Percentiles rank a stretch among this genome's conserved stretches.
Evolutionary conservation across 2,797 vertebrate genomes (phyloP).

Genomic region (Spheniscus humboldti): DNA sequence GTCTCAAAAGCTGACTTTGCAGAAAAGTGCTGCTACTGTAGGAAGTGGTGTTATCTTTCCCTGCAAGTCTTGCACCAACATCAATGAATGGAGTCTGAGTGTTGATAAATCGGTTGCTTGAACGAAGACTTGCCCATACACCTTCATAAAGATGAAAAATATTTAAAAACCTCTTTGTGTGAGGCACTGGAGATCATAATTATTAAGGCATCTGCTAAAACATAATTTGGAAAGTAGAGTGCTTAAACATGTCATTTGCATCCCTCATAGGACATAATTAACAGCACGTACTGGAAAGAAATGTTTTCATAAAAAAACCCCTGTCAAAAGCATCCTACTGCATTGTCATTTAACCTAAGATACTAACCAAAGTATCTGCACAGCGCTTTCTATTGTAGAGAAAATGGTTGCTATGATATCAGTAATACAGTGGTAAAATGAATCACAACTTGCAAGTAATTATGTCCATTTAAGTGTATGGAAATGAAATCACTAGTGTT

Average conservation of each 20-base stretch:
- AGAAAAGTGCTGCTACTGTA: conserved; percentile 80
- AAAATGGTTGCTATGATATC: not conserved
- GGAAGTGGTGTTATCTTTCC: conserved; percentile 85
- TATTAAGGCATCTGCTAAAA: not conserved
- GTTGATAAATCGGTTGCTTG: conserved; percentile 89
- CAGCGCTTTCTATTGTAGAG: not conserved
- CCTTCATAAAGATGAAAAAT: conserved; percentile 76
- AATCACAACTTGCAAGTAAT: not conserved
- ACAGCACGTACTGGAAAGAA: not conserved
- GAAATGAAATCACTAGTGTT: not conserved
- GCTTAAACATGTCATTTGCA: not conserved
- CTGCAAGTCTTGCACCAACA: conserved; percentile 86
- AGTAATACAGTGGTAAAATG: not conserved
- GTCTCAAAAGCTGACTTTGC: conserved; percentile 89
- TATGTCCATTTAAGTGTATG: not conserved
- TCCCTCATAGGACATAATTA: not conserved
- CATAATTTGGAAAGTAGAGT: not conserved
- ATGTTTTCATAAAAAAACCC: not conserved
- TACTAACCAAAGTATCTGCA: not conserved
- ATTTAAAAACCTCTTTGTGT: not conserved
- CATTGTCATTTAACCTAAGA: not conserved
- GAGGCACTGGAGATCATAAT: not conserved
- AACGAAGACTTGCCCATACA: conserved; percentile 96
- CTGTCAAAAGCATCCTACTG: not conserved
- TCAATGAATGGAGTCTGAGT: conserved; percentile 79